These are phyloP conservation scores for Mercenaria mercenaria DNA, from an alignment of 1,140 invertebrate genomes.

Conservation along the genomic window DNA sequence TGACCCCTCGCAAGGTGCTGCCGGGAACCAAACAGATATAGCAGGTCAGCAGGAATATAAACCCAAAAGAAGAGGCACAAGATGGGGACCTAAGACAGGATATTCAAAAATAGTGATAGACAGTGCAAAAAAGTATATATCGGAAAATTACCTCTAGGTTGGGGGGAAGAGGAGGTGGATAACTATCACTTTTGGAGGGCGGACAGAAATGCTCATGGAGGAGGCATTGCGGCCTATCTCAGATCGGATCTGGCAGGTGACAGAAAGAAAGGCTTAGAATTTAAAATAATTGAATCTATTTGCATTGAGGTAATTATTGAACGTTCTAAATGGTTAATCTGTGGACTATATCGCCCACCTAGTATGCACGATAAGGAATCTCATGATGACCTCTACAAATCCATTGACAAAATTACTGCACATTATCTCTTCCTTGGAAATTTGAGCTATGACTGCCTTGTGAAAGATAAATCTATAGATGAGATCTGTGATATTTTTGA, in stretches of 20 bases:
- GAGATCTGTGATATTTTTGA: slow-evolving; percentile 38
- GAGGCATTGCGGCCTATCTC: too few species aligned
- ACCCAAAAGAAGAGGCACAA: too few species aligned
- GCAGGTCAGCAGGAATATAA: too few species aligned
- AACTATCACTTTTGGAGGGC: too few species aligned
- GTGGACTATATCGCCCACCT: not conserved
- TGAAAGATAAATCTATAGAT: not conserved
- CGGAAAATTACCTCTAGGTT: too few species aligned
- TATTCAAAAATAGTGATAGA: too few species aligned
- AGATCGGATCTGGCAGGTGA: slow-evolving; percentile 42
- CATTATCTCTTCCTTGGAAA: slow-evolving; percentile 22
- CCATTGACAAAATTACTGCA: slow-evolving; percentile 14
- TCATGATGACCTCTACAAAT: slow-evolving; percentile 15
- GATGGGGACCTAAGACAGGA: too few species aligned
- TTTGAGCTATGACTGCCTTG: slow-evolving; percentile 25
- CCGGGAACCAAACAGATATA: too few species aligned
- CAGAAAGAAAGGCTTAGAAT: slow-evolving; percentile 41
- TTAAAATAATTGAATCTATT: slow-evolving; percentile 11
- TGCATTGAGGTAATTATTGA: slow-evolving; percentile 50
- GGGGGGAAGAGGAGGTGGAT: too few species aligned
- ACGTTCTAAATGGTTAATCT: slow-evolving; percentile 36
- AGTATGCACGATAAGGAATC: slow-evolving; percentile 1
- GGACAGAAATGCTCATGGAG: too few species aligned
- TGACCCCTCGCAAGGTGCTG: too few species aligned
- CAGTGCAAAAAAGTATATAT: too few species aligned